These are phyloP conservation scores for Bugula neritina DNA, from an alignment of 2,888 invertebrate genomes.

Conservation along the genomic window DNA sequence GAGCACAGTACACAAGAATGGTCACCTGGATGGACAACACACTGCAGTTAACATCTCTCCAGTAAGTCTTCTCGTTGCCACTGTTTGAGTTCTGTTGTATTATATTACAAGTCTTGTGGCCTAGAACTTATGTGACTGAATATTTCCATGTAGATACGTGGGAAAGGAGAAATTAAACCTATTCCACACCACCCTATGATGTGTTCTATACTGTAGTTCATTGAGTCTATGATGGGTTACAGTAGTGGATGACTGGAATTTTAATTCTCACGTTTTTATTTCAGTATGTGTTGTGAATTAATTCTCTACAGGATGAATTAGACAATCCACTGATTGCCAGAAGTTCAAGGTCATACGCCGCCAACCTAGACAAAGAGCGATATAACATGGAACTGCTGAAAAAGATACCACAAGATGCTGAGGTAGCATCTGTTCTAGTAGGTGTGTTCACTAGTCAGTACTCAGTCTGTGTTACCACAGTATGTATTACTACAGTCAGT, in stretches of 20 bases:
- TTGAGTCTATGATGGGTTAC: too few species aligned
- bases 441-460: neutral
- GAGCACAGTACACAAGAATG: neutral
- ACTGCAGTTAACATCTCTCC: neutral
- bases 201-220: too few species aligned
- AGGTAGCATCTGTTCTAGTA: conserved; percentile 14
- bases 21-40: neutral
- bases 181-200: too few species aligned
- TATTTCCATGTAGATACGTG: too few species aligned
- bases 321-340: neutral
- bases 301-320: neutral
- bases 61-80: too few species aligned
- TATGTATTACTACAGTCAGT: neutral
- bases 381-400: conserved; percentile 24
- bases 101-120: too few species aligned
- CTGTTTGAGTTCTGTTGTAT: too few species aligned
- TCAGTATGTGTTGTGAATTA: too few species aligned
- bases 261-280: too few species aligned
- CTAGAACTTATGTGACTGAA: too few species aligned
- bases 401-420: conserved; percentile 20
- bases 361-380: conserved; percentile 16
- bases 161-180: too few species aligned
- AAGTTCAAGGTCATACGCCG: conserved; percentile 1
- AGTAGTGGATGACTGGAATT: too few species aligned
- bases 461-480: neutral